Evolutionary conservation across 2,113 vertebrate species (phyloP).

Genomic region (Herpetotheres cachinnans): DNA sequence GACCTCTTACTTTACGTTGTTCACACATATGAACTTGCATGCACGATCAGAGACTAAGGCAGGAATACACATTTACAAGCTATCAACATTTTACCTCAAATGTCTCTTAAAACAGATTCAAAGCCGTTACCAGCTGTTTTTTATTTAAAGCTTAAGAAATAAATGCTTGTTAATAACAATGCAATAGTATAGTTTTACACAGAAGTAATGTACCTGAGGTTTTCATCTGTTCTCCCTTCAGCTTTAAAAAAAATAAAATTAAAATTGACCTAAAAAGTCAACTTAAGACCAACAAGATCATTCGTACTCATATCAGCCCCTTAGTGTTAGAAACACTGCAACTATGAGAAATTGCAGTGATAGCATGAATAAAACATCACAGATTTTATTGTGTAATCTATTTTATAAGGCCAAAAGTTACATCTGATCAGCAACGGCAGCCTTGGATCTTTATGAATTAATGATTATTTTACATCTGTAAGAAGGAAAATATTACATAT

Average conservation of each 20-base stretch:
- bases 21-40: constrained; percentile 61
- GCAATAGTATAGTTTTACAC: background rate
- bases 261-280: background rate
- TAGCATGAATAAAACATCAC: background rate
- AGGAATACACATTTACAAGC: constrained; percentile 63
- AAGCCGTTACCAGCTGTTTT: constrained; percentile 53
- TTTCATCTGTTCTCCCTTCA: background rate
- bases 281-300: background rate
- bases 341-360: background rate
- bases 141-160: constrained; percentile 45
- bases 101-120: constrained; percentile 55
- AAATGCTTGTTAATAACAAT: background rate
- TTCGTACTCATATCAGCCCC: background rate
- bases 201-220: background rate
- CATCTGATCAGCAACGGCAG: background rate
- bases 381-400: background rate
- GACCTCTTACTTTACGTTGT: constrained; percentile 52
- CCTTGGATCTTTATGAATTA: background rate
- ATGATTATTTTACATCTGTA: background rate
- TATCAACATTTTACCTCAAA: constrained; percentile 66
- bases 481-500: background rate
- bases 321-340: background rate
- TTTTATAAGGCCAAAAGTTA: background rate
- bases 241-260: background rate
- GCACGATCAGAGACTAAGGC: constrained; percentile 55